These are phyloP conservation scores for Lochmaea crataegi DNA, from an alignment of 2,888 invertebrate genomes.

Conservation along the genomic window DNA sequence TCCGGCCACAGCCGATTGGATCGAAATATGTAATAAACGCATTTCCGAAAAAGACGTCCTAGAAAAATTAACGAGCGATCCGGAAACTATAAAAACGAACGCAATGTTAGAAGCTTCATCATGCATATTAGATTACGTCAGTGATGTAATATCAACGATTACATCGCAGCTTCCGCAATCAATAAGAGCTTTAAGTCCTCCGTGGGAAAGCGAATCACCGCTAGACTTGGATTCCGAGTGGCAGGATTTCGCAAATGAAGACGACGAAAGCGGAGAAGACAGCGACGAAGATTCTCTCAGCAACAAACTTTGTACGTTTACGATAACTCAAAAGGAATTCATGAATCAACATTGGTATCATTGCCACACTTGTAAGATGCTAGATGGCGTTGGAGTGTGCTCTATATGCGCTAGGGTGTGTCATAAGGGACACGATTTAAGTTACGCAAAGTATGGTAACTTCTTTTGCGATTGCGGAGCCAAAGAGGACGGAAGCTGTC, in stretches of 20 bases:
- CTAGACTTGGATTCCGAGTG: constrained; percentile 85
- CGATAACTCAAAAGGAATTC: constrained; percentile 92
- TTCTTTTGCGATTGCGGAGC: constrained; percentile 99
- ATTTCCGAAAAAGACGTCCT: constrained; percentile 70
- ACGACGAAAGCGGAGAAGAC: constrained; percentile 94
- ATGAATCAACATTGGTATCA: constrained; percentile 99
- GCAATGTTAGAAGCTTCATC: constrained; percentile 81
- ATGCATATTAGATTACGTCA: constrained; percentile 85
- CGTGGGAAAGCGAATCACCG: constrained; percentile 84
- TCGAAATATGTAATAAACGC: constrained; percentile 76
- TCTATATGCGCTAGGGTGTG: constrained; percentile 97
- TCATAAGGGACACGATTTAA: constrained; percentile 95
- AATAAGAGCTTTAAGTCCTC: constrained; percentile 72
- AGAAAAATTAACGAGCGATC: constrained; percentile 68
- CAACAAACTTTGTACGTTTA: constrained; percentile 95
- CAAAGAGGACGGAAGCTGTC: constrained; percentile 87
- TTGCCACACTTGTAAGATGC: constrained; percentile 98
- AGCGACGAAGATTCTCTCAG: constrained; percentile 93
- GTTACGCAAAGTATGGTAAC: constrained; percentile 97
- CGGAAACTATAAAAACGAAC: constrained; percentile 64
- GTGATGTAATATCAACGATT: constrained; percentile 77
- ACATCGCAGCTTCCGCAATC: constrained; percentile 51
- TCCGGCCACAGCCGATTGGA: constrained; percentile 83
- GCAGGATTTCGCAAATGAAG: constrained; percentile 85
- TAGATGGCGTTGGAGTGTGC: constrained; percentile 98